Base-by-base conservation (phyloP, 1,140 invertebrate genomes). In the Akabosia matsudoensis region DNA sequence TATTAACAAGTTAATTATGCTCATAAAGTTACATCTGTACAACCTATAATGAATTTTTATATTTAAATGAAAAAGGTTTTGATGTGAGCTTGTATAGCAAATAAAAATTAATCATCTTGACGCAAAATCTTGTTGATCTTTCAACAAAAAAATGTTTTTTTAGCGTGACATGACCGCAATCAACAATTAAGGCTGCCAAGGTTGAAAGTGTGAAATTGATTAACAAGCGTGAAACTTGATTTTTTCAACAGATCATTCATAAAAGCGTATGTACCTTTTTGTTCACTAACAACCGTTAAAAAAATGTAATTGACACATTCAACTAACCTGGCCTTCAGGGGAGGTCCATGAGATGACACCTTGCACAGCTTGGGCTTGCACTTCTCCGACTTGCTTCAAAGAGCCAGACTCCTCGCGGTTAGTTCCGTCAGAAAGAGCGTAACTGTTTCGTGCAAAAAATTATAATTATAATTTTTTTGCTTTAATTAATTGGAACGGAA, bases 311-410 rank as follows among this genome's bases (percentile, higher is more conserved):
- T 61, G 54, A 61, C 13, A 61, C 24, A 10, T 61, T 61, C 24
- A 10, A n/a, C 54, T 77, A 30, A 78, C 74, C 54, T 78, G 77
- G 31, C 77, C 77, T 73, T 78, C 77, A 14, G 77, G 77, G 24
- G 74, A 72, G 30, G 77, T 78, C 77, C 77, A 78, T 30, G 74
- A 71, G 77, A 78, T 78, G 14, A 33, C 34, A 28, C 77, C 77
- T 45, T 31, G 26, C 3, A 33, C 18, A 7, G 51, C 61, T 72
- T 78, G 76, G 52, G 67, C 67, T 61, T 76, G 45, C 56, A 76
- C 75, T 28, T 76, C 70, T 75, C 77, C 77, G 34, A 73, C 73
- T 26, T 61, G 37, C 33, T 70, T 70, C 34, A 72, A 37, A 22
- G 70, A 14, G 33, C 77, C 77, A 18, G 45, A 54, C 64, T 78